Evolutionary conservation across 1,140 invertebrate genomes (phyloP), one percentile per base, ranked within the genome.

Genomic region (Eupeodes corollae): DNA sequence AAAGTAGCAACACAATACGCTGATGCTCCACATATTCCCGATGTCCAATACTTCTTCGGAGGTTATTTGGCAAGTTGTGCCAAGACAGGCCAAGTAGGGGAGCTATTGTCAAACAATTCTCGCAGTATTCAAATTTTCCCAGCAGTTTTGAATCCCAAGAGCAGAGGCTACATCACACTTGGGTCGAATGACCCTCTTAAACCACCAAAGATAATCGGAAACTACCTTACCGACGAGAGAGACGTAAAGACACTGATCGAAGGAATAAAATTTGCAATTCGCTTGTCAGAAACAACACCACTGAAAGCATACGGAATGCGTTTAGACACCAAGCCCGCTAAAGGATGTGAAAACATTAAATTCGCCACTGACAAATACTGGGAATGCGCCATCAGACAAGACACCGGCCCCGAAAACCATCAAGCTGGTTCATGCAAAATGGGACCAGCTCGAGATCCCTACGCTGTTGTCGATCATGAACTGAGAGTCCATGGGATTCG

Each of bases 11-110:
- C 86, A 0, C 87, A 84, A 59, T 90, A 82, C 61, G 79, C 82
- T 1, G 79, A 90, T 56, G 75, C 79, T 0, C 78, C 82, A 1
- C 86, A 91, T 59, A 77, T 83, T 58, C 89, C 89, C 0, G 90
- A 93, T 58, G 68, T 91, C 0, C 88, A 93, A 59, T 74, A 85
- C 32, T 91, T 90, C 70, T 91, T 91, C 59, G 80, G 86, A 8
- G 86, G 86, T 0, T 88, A 86, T 58, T 67, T 88, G 37, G 86
- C 86, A 0, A 82, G 86, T 56, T 89, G 86, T 55, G 84, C 85
- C 6, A 78, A 80, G 58, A 88, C 85, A 0, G 86, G 86, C n/a
- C 85, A 86, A 76, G 84, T 88, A 6, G 84, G 85, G 0, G 85
- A 87, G 58, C 71, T 76, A 34, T 70, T 80, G 2, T 77, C 77